Conservation (phyloP, 2,797 vertebrate genomes). For the Sardinella longiceps region DNA sequence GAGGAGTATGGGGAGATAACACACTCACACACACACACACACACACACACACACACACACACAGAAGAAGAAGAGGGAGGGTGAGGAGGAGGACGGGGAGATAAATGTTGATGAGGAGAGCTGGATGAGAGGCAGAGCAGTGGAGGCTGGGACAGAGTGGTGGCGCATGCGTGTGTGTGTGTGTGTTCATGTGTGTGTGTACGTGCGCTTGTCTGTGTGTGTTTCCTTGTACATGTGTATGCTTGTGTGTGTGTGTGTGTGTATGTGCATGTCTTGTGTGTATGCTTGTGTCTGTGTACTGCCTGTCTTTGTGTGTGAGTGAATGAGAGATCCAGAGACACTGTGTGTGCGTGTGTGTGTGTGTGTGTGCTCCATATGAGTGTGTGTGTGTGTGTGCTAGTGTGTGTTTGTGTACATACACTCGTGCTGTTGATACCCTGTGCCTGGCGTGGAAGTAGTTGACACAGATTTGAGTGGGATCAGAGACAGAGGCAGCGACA, state of each 20-base stretch:
- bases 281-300: constrained; percentile 25
- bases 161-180: constrained; percentile 34
- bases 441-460: constrained; percentile 1
- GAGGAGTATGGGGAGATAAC: too few relatives aligned
- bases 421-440: not conserved
- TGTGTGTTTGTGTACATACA: not conserved
- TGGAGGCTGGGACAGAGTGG: constrained; percentile 66
- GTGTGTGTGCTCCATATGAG: not conserved
- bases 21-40: too few relatives aligned
- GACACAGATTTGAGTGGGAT: constrained; percentile 22
- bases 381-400: constrained; percentile 3
- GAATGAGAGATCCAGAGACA: too few relatives aligned
- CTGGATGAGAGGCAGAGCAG: constrained; percentile 61
- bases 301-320: not conserved
- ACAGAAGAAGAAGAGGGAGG: not conserved
- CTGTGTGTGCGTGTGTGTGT: not conserved
- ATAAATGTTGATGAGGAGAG: constrained; percentile 63
- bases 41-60: not conserved
- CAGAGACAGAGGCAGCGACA: not conserved
- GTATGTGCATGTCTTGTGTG: not conserved
- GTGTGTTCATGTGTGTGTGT: not conserved
- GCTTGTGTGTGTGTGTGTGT: not conserved
- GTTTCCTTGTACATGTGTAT: not conserved
- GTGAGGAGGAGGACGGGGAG: constrained; percentile 21
- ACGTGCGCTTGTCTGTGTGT: not conserved